Base-by-base conservation (phyloP, 2,888 invertebrate genomes). In the Epinotia bilunana region DNA sequence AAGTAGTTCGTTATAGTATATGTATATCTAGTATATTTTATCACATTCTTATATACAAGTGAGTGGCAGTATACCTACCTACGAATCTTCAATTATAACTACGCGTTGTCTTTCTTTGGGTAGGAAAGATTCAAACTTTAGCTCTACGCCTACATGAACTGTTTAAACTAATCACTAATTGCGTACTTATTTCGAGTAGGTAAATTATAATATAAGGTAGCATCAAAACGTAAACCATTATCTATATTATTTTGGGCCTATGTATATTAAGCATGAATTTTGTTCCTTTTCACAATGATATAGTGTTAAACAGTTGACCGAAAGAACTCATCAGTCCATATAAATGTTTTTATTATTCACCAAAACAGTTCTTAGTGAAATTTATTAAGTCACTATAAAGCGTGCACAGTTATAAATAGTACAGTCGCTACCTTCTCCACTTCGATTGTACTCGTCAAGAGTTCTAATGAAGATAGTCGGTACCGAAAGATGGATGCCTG, bases 31-130 rank as follows among this genome's bases (percentile, higher is more conserved):
- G 73, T 43, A 55, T 71, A 57, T 72, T 74, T 75, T 75, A 75
- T 75, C 75, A 75, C 75, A 67, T 75, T 75, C 71, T 71, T 75
- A 72, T 72, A 67, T 72, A 75, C 75, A 75, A 75, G 46, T 61
- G 65, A 72, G 61, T 75, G 75, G 75, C 72, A 75, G 71, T 75
- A 65, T 65, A 72, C 67, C 61, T 75, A 74, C 74, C 74, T 65
- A 75, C 43, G 65, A 67, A 67, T 72, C 63, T 53, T 60, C 69
- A 64, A 70, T 58, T 46, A 60, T 65, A 58, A 16, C 62, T 62
- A 71, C 43, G 18, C 58, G n/a, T 61, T 23, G 72, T 72, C 71
- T 72, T 75, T 72, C 55, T 72, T 75, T 75, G 55, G 65, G 57
- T 43, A 75, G 33, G 67, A 67, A 72, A 75, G 65, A 72, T 72